These are phyloP conservation scores for Todus mexicanus DNA, from an alignment of 2,797 vertebrate species.

Conservation along the genomic window DNA sequence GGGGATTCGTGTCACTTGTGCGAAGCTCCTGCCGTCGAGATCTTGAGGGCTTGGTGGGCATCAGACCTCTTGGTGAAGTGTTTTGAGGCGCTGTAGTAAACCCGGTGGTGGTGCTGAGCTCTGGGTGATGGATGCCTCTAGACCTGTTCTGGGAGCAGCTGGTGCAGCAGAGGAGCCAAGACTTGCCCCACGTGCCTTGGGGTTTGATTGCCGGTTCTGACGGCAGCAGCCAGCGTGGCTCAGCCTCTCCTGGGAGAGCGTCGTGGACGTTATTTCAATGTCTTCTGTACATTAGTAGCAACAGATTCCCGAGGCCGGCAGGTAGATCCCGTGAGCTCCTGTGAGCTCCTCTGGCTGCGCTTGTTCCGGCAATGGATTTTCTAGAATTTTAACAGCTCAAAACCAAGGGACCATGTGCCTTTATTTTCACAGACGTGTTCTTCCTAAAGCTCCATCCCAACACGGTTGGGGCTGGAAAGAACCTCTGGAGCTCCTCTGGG, in stretches of 20 bases:
- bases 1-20: neutral
- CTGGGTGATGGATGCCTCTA: neutral
- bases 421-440: fast-evolving
- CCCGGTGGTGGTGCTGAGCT: neutral
- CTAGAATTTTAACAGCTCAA: neutral
- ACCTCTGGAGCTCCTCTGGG: neutral
- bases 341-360: neutral
- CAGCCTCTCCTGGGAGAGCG: fast-evolving
- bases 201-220: neutral
- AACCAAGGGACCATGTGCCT: neutral
- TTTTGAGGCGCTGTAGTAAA: neutral
- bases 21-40: neutral
- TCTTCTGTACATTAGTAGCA: neutral
- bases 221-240: neutral
- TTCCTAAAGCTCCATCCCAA: neutral
- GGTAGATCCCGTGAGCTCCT: too few relatives aligned
- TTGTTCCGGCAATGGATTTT: fast-evolving
- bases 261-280: neutral
- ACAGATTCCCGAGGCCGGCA: neutral
- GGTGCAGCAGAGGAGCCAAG: too few relatives aligned
- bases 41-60: fast-evolving
- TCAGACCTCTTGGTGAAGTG: too few relatives aligned
- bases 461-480: neutral
- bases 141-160: too few relatives aligned
- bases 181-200: neutral